Evolutionary conservation across 2,113 vertebrate species (phyloP).

Genomic region (Bagarius yarrelli): DNA sequence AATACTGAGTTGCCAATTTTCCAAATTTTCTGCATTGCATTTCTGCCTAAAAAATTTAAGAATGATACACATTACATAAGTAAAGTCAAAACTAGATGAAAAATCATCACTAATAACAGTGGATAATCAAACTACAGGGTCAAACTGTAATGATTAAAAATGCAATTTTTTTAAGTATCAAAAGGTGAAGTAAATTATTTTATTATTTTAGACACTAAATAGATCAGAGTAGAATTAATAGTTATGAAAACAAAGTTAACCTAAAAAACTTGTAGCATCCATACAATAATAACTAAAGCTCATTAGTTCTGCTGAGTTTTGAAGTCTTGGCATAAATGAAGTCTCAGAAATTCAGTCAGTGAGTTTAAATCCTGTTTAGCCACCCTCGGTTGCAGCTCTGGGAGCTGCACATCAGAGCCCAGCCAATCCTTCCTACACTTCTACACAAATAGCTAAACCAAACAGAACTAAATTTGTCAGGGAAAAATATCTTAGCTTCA

Average conservation of each 20-base stretch:
- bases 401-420: slow-evolving; percentile 42
- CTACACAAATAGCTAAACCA: slow-evolving; percentile 55
- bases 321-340: slow-evolving; percentile 40
- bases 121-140: neutral
- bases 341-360: slow-evolving; percentile 25
- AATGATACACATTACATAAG: too few species aligned
- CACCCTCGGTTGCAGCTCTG: slow-evolving; percentile 39
- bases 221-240: neutral
- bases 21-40: too few species aligned
- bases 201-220: neutral
- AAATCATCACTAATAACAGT: neutral
- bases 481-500: slow-evolving; percentile 14
- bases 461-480: slow-evolving; percentile 38
- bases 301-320: slow-evolving; percentile 18
- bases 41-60: too few species aligned
- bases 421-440: slow-evolving; percentile 51
- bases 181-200: neutral
- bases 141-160: neutral
- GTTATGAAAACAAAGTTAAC: neutral
- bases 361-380: slow-evolving; percentile 45
- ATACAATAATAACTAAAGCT: neutral
- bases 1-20: too few species aligned
- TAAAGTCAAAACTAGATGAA: too few species aligned
- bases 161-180: neutral
- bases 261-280: neutral